Evolutionary conservation across 2,888 invertebrate species (phyloP).

Genomic region (Glyphotaelius pellucidus): DNA sequence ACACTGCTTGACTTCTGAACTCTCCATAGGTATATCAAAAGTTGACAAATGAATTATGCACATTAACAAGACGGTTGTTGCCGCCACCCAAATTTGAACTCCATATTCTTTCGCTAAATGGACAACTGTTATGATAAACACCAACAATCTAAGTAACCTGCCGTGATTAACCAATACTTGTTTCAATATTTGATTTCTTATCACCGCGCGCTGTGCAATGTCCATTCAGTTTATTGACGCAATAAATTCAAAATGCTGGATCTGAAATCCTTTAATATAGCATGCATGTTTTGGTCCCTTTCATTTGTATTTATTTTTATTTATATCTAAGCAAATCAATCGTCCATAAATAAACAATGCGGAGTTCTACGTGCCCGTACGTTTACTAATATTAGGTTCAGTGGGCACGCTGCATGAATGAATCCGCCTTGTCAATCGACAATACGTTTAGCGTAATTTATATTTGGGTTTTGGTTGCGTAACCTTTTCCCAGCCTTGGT

Average conservation of each 20-base stretch:
- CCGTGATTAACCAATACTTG: too few species aligned
- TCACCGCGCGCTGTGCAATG: neutral
- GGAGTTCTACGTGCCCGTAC: neutral
- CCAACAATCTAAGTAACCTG: too few species aligned
- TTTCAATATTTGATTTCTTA: too few species aligned
- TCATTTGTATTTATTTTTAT: neutral
- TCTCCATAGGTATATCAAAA: too few species aligned
- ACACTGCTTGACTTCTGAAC: too few species aligned
- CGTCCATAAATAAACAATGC: neutral
- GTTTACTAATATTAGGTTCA: slow-evolving; percentile 11
- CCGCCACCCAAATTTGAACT: too few species aligned
- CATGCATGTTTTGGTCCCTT: neutral
- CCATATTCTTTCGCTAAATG: too few species aligned
- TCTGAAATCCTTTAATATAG: neutral
- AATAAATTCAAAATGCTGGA: neutral
- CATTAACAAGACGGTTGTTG: too few species aligned
- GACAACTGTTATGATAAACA: too few species aligned
- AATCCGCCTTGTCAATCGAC: slow-evolving; percentile 8
- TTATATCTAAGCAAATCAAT: neutral
- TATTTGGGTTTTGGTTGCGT: neutral
- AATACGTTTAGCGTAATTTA: slow-evolving; percentile 17
- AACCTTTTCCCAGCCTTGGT: slow-evolving; percentile 27
- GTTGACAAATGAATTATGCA: too few species aligned
- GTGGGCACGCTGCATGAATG: slow-evolving; percentile 7
- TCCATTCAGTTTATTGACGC: neutral